Conservation (phyloP, 2,113 vertebrate species). For the Actenoides hombroni region DNA sequence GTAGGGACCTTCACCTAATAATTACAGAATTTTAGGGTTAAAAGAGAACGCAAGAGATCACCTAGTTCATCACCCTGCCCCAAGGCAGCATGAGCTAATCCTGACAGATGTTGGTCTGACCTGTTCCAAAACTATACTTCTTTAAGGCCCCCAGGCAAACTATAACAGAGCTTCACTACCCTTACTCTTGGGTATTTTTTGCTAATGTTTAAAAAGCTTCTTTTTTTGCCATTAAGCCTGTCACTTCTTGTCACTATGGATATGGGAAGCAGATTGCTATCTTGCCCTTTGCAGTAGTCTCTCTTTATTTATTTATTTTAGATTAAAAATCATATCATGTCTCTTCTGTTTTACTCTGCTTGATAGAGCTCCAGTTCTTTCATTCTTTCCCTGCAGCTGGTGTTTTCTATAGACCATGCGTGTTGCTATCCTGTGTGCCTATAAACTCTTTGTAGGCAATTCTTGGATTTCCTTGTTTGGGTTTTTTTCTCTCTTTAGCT, state of each 20-base stretch:
- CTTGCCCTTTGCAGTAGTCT: background rate
- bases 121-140: conserved; percentile 41
- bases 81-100: conserved; percentile 54
- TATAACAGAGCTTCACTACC: background rate
- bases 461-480: background rate
- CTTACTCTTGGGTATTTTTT: conserved; percentile 16
- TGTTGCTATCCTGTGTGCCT: background rate
- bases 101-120: conserved; percentile 50
- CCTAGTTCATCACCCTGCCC: conserved; percentile 35
- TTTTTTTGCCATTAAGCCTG: background rate
- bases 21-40: conserved; percentile 9
- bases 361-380: background rate
- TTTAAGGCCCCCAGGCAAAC: conserved; percentile 33
- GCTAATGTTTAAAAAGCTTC: background rate
- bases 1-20: background rate
- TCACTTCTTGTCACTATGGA: conserved; percentile 18
- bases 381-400: background rate
- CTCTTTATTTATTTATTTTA: background rate
- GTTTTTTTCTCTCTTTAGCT: background rate
- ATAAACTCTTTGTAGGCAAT: background rate
- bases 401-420: background rate
- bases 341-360: background rate
- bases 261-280: conserved; percentile 2
- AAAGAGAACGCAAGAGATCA: conserved; percentile 2
- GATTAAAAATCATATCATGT: background rate